Evolutionary conservation across 2,888 invertebrate species (phyloP).

Genomic region (Cyrtodaria siliqua): DNA sequence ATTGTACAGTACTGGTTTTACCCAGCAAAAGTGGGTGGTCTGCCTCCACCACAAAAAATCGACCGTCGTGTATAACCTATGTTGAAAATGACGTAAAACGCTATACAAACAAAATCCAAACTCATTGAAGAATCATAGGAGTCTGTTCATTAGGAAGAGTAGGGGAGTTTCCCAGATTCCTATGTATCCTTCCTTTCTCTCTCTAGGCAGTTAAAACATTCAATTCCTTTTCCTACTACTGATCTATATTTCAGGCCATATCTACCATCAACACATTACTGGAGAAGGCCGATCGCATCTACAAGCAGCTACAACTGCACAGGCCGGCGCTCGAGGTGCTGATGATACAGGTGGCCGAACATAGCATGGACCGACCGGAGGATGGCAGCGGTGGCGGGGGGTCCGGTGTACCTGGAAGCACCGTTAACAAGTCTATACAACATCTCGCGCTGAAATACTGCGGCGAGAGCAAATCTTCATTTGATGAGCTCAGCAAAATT

Average conservation of each 20-base stretch:
- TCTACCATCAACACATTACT: conserved; percentile 95
- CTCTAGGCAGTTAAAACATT: too few relatives aligned
- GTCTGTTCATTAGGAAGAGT: too few relatives aligned
- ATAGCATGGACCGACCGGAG: conserved; percentile 85
- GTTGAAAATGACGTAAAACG: too few relatives aligned
- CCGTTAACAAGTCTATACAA: conserved; percentile 96
- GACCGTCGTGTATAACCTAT: too few relatives aligned
- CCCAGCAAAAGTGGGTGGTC: too few relatives aligned
- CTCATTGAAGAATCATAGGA: too few relatives aligned
- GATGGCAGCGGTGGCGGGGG: conserved; percentile 57
- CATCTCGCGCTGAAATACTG: conserved; percentile 97
- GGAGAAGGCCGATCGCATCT: conserved; percentile 97
- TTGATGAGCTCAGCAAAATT: conserved; percentile 94
- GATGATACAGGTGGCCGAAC: conserved; percentile 95
- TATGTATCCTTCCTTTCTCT: too few relatives aligned
- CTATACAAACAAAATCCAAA: too few relatives aligned
- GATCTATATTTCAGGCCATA: conserved; percentile 90
- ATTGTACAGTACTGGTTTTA: too few relatives aligned
- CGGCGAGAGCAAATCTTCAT: conserved; percentile 96
- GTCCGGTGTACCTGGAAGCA: conserved; percentile 73
- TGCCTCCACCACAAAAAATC: too few relatives aligned
- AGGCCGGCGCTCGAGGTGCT: conserved; percentile 95
- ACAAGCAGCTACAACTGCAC: conserved; percentile 95
- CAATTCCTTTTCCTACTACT: too few relatives aligned
- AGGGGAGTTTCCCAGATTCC: too few relatives aligned